Base-by-base conservation (phyloP, 2,888 invertebrate species). In the Caenorhabditis virilis region DNA sequence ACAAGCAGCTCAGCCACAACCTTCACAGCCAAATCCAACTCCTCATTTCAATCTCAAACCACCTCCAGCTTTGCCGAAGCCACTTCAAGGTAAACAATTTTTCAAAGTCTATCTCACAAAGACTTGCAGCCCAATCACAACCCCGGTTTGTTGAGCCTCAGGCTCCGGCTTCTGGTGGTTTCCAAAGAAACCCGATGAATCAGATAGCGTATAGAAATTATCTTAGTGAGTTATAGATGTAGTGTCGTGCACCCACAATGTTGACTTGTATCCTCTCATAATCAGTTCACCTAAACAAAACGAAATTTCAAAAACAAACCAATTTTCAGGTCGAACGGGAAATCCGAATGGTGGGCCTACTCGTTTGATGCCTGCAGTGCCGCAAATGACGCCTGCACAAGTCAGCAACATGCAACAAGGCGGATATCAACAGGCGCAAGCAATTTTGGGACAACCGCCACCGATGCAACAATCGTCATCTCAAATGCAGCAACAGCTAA, bases 381-480 rank as follows among this genome's bases (percentile, higher is more conserved):
- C 47, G n/a, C n/a, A n/a, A n/a, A n/a, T n/a, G n/a, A n/a, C n/a
- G n/a, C n/a, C 2, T 15, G 25, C 27, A 26, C 43, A 16, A 27
- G 22, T 7, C 25, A 35, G 35, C 15, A n/a, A 16, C 47, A 47
- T 35, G 13, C 47, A 16, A n/a, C n/a, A n/a, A n/a, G n/a, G n/a
- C n/a, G n/a, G n/a, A n/a, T n/a, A n/a, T n/a, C 51, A 59, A 33
- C 61, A 61, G 27, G 45, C 43, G 20, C 39, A 41, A 16, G 27
- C 41, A 18, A 26, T 57, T 22, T 22, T 58, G 36, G 52, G 52
- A 27, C 58, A 58, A 33, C 58, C 51, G 13, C 39, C 35, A 33
- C 58, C 49, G 26, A 55, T 55, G 55, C 55, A 55, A 36, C n/a
- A 46, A 18, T n/a, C 36, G 16, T 16, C 46, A 46, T 11, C 30